Conservation (phyloP, 1,140 invertebrate genomes). For the Colletes latitarsis region DNA sequence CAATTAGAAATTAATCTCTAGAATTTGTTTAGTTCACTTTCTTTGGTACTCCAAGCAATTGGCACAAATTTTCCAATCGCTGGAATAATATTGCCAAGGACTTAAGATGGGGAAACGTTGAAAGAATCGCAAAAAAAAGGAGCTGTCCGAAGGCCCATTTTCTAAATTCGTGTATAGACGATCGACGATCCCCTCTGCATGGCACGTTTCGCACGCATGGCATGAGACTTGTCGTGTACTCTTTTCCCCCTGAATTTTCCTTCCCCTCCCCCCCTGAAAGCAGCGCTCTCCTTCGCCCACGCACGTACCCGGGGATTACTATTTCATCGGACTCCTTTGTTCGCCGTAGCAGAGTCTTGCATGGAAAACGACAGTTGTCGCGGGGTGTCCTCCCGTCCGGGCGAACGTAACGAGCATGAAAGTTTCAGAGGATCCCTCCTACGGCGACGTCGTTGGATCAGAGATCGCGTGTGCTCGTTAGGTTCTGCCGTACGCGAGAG, state of each 20-base stretch:
- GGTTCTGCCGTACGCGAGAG: constrained; percentile 12
- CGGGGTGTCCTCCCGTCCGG: not conserved
- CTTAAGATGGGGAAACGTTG: too few relatives aligned
- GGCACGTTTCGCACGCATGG: constrained; percentile 7
- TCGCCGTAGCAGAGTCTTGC: constrained; percentile 17
- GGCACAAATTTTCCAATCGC: too few relatives aligned
- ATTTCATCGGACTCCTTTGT: constrained; percentile 32
- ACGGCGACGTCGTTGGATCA: constrained; percentile 2
- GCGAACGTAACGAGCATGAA: constrained; percentile 22
- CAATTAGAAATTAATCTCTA: too few relatives aligned
- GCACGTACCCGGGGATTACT: constrained; percentile 31
- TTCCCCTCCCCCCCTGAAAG: not conserved
- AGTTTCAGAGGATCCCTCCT: not conserved
- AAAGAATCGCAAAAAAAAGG: too few relatives aligned
- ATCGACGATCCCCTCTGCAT: constrained; percentile 15
- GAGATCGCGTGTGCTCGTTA: constrained; percentile 17
- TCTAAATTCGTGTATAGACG: not conserved
- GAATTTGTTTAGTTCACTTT: too few relatives aligned
- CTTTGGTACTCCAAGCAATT: too few relatives aligned
- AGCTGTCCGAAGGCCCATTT: too few relatives aligned
- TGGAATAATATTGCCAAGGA: too few relatives aligned
- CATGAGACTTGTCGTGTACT: not conserved
- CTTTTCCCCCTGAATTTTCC: not conserved
- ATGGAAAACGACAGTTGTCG: constrained; percentile 32
- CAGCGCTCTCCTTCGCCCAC: constrained; percentile 13